Evolutionary conservation across 2,888 invertebrate species (phyloP), one percentile per base, ranked within the genome.

Genomic region (Limenitis camilla): DNA sequence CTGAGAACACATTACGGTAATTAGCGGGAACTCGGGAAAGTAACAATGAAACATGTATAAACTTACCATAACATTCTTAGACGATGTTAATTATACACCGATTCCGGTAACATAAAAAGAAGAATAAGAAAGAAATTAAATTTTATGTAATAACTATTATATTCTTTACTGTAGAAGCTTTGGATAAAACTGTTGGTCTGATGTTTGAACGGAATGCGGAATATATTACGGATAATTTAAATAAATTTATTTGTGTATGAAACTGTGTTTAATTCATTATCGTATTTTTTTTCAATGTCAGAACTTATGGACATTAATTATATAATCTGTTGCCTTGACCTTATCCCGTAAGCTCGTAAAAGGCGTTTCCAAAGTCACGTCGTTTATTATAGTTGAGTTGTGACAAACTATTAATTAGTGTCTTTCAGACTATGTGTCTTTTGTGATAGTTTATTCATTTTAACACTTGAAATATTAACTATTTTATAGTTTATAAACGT

Each of bases 261-360:
- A 8, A 31, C 10, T 31, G 6, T 42, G 10, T 41, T 30, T 30
- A 7, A 9, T 30, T 41, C 8, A 11, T 29, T 30, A 7, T 2
- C 8, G 2, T 31, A 9, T 29, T 6, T 30, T 11, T n/a, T 11
- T 27, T 29, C 11, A 30, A 30, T 27, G 4, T n/a, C 28, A 19
- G 5, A 44, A 35, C 6, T 7, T 11, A 10, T 10, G 10, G 11
- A 36, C 10, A 29, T 38, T 10, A 7, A 5, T 32, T 29, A 11
- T 9, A 31, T 36, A 31, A 28, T 39, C 11, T n/a, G 11, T 11
- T 31, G 43, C 43, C 39, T 35, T 36, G 45, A 45, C 45, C 36
- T 38, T 45, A 45, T 36, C 33, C 10, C 6, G 36, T 45, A 45
- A 45, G 11, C 45, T 29, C 45, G 8, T 30, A 45, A 11, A 45